These are phyloP conservation scores for Danaus chrysippus DNA, from an alignment of 2,888 invertebrate species.

Conservation along the genomic window DNA sequence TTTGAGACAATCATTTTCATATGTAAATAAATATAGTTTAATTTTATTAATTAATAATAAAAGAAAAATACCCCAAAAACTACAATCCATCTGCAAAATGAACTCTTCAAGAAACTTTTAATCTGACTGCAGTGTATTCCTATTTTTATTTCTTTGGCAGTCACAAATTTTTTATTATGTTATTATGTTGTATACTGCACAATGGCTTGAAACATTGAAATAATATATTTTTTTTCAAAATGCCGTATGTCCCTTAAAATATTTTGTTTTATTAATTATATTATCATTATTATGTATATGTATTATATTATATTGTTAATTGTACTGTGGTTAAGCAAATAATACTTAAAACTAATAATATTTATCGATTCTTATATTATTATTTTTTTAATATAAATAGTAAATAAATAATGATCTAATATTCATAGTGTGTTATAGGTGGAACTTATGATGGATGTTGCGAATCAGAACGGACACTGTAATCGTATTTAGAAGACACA, in stretches of 20 bases:
- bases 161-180: background rate
- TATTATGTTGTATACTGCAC: conserved; percentile 3
- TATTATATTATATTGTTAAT: background rate
- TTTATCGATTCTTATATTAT: too few species aligned
- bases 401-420: too few species aligned
- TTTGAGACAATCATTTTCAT: too few species aligned
- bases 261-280: background rate
- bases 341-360: background rate
- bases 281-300: too few species aligned
- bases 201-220: background rate
- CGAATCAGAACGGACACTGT: conserved; percentile 15
- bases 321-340: background rate
- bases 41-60: too few species aligned
- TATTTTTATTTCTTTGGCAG: conserved; percentile 1
- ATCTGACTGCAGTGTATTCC: conserved; percentile 2
- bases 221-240: background rate
- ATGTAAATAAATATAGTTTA: too few species aligned
- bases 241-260: background rate
- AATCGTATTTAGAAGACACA: conserved; percentile 23
- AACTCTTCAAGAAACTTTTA: background rate
- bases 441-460: conserved; percentile 12
- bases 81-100: background rate
- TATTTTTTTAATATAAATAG: too few species aligned
- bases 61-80: background rate
- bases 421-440: too few species aligned